phyloP scores from a whole-genome alignment of 1,140 invertebrate species.

The Lerema accius region DNA sequence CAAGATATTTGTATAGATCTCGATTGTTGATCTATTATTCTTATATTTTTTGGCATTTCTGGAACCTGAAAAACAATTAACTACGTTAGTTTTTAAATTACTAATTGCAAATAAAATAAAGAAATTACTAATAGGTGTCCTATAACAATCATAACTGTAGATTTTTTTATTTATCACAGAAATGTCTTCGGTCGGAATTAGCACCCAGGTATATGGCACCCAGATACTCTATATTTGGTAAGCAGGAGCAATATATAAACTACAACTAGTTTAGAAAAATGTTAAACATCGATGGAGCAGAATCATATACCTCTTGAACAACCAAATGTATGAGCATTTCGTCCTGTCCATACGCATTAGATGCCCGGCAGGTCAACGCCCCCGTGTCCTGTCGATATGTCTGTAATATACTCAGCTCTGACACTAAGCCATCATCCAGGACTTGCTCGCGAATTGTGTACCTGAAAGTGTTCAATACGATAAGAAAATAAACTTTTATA shows the following conservation, averaged over 20 bases:
- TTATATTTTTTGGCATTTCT: conserved; percentile 92
- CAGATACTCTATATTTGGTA: too few species aligned
- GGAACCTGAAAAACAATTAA: conserved; percentile 91
- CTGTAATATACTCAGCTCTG: conserved; percentile 91
- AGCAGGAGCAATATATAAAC: too few species aligned
- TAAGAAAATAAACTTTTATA: not conserved
- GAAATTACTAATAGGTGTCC: too few species aligned
- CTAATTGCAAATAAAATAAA: too few species aligned
- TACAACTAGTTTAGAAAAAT: too few species aligned
- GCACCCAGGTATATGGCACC: too few species aligned
- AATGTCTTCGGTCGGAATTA: too few species aligned
- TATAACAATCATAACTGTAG: too few species aligned
- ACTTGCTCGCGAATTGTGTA: conserved; percentile 89
- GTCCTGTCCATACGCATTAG: conserved; percentile 95
- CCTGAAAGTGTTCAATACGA: conserved; percentile 60
- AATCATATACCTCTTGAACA: conserved; percentile 88
- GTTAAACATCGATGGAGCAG: too few species aligned
- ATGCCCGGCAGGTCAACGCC: conserved; percentile 93
- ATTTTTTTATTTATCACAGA: too few species aligned
- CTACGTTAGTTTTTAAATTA: too few species aligned
- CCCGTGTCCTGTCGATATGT: conserved; percentile 94
- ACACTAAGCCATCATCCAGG: conserved; percentile 92
- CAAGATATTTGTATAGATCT: conserved; percentile 91
- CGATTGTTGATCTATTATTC: conserved; percentile 92
- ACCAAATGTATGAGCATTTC: conserved; percentile 95